phyloP scores from a whole-genome alignment of 2,113 vertebrate genomes.

The Proteles cristata region DNA sequence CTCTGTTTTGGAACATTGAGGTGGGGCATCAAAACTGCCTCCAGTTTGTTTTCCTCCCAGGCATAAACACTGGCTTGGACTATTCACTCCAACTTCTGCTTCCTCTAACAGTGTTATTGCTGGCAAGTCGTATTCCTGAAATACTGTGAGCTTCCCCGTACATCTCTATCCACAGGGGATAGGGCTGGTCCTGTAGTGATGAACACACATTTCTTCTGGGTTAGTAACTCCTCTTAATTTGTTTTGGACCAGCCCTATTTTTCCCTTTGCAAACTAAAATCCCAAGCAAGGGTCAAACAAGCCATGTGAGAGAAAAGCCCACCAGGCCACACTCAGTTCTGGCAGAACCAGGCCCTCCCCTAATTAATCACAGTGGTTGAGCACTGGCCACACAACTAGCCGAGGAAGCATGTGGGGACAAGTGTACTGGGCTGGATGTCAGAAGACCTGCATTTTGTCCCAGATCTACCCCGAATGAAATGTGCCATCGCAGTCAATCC shows the following conservation, averaged over 20 bases:
- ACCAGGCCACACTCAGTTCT: background rate
- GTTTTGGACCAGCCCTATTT: background rate
- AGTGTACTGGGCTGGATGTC: background rate
- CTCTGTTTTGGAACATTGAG: background rate
- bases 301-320: background rate
- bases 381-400: background rate
- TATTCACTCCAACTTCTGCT: background rate
- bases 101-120: background rate
- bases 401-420: background rate
- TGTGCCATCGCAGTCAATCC: background rate
- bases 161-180: background rate
- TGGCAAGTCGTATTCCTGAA: background rate
- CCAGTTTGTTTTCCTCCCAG: background rate
- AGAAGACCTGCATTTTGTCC: background rate
- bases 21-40: background rate
- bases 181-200: background rate
- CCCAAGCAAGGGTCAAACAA: background rate
- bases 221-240: conserved; percentile 43
- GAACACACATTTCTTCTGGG: conserved; percentile 44
- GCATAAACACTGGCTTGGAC: background rate
- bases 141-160: background rate
- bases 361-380: background rate
- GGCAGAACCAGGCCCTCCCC: background rate
- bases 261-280: conserved; percentile 18
- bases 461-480: background rate